Evolutionary conservation across 2,797 vertebrate species (phyloP).

Genomic region (Halcyon badia): DNA sequence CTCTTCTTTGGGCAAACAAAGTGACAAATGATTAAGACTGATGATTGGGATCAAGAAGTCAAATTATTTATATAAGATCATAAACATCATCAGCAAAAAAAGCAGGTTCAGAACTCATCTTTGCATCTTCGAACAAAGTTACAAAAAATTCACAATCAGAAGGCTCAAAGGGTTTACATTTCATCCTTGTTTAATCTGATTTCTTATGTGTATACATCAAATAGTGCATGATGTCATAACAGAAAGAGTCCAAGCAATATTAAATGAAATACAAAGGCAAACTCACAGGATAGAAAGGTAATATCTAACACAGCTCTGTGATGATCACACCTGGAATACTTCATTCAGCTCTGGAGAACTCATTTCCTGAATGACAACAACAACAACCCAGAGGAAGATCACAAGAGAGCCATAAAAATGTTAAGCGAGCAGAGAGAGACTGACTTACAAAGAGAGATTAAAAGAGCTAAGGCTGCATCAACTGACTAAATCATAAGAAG

Average conservation of each 20-base stretch:
- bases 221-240: not conserved
- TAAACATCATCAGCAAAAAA: not conserved
- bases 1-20: not conserved
- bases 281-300: not conserved
- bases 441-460: not conserved
- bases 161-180: not conserved
- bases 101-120: not conserved
- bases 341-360: conserved; percentile 1
- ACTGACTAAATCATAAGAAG: not conserved
- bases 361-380: conserved; percentile 13
- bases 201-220: not conserved
- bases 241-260: not conserved
- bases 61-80: not conserved
- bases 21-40: not conserved
- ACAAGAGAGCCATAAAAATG: not conserved
- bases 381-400: not conserved
- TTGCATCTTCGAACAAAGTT: not conserved
- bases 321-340: not conserved
- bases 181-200: not conserved
- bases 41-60: not conserved
- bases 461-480: not conserved
- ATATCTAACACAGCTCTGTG: not conserved
- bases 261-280: not conserved
- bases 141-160: not conserved
- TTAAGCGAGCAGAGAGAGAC: not conserved